Evolutionary conservation across 2,888 invertebrate genomes (phyloP).

Genomic region (Chloroclystis v-ata): DNA sequence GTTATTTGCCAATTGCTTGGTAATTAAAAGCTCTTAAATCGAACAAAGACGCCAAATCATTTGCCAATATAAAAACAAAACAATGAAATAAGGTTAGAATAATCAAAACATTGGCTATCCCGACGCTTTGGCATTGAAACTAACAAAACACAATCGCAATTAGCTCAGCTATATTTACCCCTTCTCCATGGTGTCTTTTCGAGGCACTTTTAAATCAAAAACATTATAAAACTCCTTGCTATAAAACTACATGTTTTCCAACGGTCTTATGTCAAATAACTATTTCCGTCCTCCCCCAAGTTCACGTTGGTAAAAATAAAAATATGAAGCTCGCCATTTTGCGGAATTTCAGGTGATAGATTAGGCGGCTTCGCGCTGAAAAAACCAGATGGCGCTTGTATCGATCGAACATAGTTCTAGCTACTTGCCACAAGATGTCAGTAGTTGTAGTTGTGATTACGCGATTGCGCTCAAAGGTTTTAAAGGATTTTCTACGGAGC

Average conservation of each 20-base stretch:
- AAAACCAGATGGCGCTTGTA: constrained; percentile 43
- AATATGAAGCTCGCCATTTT: constrained; percentile 23
- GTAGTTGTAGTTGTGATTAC: not conserved
- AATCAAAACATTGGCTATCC: constrained; percentile 58
- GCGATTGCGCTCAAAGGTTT: no score
- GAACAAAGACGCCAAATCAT: constrained; percentile 6
- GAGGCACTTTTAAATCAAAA: constrained; percentile 40
- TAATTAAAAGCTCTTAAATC: not conserved
- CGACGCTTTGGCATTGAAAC: constrained; percentile 33
- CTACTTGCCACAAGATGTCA: constrained; percentile 32
- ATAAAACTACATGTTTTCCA: constrained; percentile 74
- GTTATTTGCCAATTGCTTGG: not conserved
- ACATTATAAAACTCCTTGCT: constrained; percentile 59
- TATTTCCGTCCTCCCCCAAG: constrained; percentile 71
- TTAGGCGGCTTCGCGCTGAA: constrained; percentile 7
- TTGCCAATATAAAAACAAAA: constrained; percentile 25
- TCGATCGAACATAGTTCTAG: constrained; percentile 1
- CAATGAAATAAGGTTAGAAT: constrained; percentile 53
- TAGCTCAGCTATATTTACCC: constrained; percentile 59
- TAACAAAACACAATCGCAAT: constrained; percentile 40
- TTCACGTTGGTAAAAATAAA: constrained; percentile 63
- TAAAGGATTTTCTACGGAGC: no score
- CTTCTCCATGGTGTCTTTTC: constrained; percentile 63
- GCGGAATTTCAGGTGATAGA: constrained; percentile 31
- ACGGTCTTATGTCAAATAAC: constrained; percentile 74